phyloP scores from a whole-genome alignment of 2,113 vertebrate species.

The Myrmecophaga tridactyla region DNA sequence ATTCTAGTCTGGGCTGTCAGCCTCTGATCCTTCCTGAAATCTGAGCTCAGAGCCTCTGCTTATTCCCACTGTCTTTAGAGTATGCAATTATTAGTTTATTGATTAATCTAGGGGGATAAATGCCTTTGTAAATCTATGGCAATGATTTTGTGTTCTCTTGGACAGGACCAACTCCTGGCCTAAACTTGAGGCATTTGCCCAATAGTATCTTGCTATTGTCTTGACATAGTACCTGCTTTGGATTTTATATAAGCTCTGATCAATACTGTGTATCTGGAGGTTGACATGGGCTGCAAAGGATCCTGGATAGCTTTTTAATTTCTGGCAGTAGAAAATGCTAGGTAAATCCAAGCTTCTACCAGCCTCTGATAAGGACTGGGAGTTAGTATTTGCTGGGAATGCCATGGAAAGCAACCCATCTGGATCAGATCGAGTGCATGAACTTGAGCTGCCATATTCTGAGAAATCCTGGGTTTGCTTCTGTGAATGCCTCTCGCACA shows the following conservation, averaged over 20 bases:
- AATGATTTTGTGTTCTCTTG: not conserved
- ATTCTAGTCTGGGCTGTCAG: not conserved
- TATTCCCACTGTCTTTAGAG: not conserved
- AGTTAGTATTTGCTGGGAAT: not conserved
- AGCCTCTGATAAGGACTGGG: not conserved
- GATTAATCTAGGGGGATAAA: not conserved
- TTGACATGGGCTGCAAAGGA: not conserved
- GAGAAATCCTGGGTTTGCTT: not conserved
- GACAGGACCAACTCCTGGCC: not conserved
- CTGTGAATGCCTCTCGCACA: not conserved
- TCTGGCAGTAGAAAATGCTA: not conserved
- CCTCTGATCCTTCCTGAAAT: not conserved
- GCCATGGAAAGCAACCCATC: not conserved
- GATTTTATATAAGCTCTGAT: not conserved
- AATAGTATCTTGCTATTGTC: not conserved
- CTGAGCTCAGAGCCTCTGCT: not conserved
- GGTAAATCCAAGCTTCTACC: not conserved
- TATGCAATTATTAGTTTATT: not conserved
- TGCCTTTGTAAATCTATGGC: not conserved
- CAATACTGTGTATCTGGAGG: not conserved
- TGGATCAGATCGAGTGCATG: not conserved
- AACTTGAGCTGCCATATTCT: not conserved
- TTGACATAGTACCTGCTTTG: not conserved
- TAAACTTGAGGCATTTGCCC: not conserved
- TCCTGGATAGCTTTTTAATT: not conserved